Conservation (phyloP, 2,113 vertebrate genomes). For the Glareola pratincola region DNA sequence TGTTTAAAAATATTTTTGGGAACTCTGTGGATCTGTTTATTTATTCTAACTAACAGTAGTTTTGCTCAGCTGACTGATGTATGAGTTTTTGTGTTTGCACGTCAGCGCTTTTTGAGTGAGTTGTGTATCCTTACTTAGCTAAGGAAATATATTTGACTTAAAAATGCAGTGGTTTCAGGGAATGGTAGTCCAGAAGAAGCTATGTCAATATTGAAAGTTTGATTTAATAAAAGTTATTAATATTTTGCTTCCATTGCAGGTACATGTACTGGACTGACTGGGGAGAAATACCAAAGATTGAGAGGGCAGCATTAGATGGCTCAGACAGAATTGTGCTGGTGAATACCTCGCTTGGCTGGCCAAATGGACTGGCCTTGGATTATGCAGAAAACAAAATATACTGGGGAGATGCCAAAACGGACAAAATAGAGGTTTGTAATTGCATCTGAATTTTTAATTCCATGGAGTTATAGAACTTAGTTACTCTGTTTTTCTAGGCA, state of each 20-base stretch:
- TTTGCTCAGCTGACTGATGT: not conserved
- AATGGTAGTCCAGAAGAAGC: not conserved
- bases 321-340: constrained; percentile 90
- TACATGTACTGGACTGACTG: constrained; percentile 99
- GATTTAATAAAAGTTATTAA: not conserved
- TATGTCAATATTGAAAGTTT: not conserved
- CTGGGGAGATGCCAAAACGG: constrained; percentile 98
- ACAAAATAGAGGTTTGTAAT: constrained; percentile 86
- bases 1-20: not conserved
- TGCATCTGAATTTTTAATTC: constrained; percentile 9
- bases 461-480: not conserved
- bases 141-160: not conserved
- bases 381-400: constrained; percentile 90
- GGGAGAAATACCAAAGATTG: constrained; percentile 95
- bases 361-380: constrained; percentile 94
- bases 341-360: constrained; percentile 96
- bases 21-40: not conserved
- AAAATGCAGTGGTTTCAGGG: not conserved
- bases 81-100: not conserved
- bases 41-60: not conserved
- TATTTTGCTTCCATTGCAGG: constrained; percentile 65
- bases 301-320: constrained; percentile 91
- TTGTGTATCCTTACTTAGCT: not conserved
- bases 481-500: not conserved
- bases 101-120: not conserved